Percentiles rank a stretch among this genome's conserved stretches.
These are phyloP conservation scores for Plebejus melissa DNA, from an alignment of 2,888 invertebrate genomes.

Conservation along the genomic window DNA sequence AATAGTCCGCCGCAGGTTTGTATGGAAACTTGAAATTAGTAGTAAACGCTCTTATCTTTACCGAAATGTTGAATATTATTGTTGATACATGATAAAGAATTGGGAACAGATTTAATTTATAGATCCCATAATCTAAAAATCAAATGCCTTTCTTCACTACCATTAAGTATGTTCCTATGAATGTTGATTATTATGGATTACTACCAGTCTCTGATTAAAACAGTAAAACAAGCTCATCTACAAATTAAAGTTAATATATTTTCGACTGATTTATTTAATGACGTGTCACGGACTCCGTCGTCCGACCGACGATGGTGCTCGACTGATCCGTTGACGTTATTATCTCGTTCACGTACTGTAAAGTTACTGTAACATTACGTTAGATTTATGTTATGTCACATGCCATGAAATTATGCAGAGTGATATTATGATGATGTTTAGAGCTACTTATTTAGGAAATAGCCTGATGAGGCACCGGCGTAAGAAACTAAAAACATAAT, in stretches of 20 bases:
- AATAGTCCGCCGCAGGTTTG: too few relatives aligned
- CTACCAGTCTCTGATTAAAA: background rate
- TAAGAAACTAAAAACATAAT: background rate
- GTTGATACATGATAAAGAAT: background rate
- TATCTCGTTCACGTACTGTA: conserved; percentile 48
- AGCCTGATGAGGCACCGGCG: background rate
- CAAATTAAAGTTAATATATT: too few relatives aligned
- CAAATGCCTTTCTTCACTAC: background rate
- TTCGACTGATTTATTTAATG: too few relatives aligned
- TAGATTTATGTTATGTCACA: background rate
- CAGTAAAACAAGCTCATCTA: background rate
- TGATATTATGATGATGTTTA: too few relatives aligned
- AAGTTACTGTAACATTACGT: conserved; percentile 1
- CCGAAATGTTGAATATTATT: background rate
- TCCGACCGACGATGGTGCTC: conserved; percentile 70
- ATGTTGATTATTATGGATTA: background rate
- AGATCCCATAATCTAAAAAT: background rate
- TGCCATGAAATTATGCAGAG: too few relatives aligned
- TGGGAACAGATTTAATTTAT: background rate
- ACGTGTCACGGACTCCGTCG: conserved; percentile 61
- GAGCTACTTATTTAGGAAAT: too few relatives aligned
- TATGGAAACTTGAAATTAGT: too few relatives aligned
- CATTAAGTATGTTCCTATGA: too few relatives aligned
- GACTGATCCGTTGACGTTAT: conserved; percentile 58
- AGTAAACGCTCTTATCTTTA: too few relatives aligned